Base-by-base conservation (phyloP, 2,797 vertebrate species). In the Paedocypris micromegethes region DNA sequence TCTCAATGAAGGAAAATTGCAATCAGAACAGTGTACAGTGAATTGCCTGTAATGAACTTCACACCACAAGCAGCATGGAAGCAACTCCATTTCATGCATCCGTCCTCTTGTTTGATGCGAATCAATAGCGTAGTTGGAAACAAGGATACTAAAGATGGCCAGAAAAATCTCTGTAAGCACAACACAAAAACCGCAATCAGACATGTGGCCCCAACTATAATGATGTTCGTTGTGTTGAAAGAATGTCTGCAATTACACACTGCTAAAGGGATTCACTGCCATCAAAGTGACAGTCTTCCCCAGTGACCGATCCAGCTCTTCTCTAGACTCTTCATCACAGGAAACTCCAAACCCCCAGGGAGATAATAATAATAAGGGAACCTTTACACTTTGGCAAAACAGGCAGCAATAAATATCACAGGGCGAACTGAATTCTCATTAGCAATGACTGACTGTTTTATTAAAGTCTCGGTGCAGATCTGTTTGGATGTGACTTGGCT, bases 161-260 rank as follows among this genome's bases (percentile, higher is more conserved):
- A 8, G n/a, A 60, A 68, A 40, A 23, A 23, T 23, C 23, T 23
- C 43, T 2, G 7, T 47, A 57, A 69, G 9, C 44, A 4, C 2
- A 5, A 46, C 9, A 66, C 9, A 43, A 43, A 47, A 58, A 39
- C 5, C 3, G 2, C 42, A 52, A 70, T 9, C 62, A 44, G 37
- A 43, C 4, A 45, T 23, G 23, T 50, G 41, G 38, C 65, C 59
- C 69, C 40, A n/a, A 70, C 44, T 59, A 64, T 78, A 83, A 82
- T 78, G 55, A 75, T 42, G 44, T 39, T 5, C 57, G 77, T 58
- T 58, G 74, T 60, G 82, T 75, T 76, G 77, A 52, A 42, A 37
- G 71, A 75, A 79, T 52, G 74, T 44, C 48, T 55, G 47, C 42
- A 23, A 51, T 66, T 9, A 40, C n/a, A 44, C 23, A 75, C 55